A percentile compares a stretch with the other conserved stretches of the same genome.
phyloP scores from a whole-genome alignment of 2,113 vertebrate species.

The Marmota monax region DNA sequence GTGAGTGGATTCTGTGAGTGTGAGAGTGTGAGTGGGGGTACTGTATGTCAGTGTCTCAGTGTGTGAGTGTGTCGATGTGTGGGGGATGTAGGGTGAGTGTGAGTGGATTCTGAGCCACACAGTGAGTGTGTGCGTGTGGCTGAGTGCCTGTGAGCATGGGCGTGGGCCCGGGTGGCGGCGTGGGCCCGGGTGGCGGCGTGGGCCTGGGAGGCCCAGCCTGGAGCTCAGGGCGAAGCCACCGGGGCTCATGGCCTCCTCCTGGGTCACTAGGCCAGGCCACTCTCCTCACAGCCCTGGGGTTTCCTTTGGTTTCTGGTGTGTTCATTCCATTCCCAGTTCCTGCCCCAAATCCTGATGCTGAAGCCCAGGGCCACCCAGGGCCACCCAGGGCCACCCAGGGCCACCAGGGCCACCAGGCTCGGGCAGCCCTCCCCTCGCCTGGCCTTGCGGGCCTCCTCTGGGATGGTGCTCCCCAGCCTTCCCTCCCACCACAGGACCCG shows the following conservation, averaged over 20 bases:
- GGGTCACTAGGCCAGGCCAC: fast-evolving
- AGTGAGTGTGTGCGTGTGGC: background rate
- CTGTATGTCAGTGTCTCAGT: no score
- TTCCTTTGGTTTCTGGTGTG: background rate
- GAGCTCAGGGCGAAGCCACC: no score
- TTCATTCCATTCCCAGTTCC: background rate
- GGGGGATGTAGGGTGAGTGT: background rate
- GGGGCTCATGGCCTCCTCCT: background rate
- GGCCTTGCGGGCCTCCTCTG: no score
- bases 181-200: background rate
- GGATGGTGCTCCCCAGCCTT: no score
- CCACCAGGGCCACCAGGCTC: no score
- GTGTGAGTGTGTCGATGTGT: background rate
- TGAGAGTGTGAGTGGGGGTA: no score
- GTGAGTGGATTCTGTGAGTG: background rate
- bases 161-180: background rate
- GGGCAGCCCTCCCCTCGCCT: no score
- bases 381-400: no score
- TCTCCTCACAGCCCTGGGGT: background rate
- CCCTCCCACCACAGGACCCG: fast-evolving
- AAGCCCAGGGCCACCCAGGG: no score
- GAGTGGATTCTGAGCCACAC: no score
- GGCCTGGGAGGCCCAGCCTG: background rate
- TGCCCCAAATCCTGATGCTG: background rate
- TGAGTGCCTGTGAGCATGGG: background rate